Evolutionary conservation across 2,113 vertebrate genomes (phyloP), one percentile per base, ranked within the genome.

Genomic region (Meriones unguiculatus): DNA sequence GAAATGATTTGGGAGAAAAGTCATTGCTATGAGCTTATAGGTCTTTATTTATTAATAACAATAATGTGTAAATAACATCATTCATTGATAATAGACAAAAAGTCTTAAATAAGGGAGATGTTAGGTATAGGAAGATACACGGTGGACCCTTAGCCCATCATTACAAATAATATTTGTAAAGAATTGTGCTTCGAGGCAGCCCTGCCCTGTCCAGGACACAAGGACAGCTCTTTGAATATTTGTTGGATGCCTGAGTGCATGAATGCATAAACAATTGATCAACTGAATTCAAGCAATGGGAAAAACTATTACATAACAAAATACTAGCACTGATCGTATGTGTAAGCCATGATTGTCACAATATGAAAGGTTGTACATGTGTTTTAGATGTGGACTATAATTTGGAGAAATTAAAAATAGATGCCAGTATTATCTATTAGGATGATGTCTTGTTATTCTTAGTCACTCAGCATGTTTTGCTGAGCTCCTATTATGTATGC

Each of bases 81-180:
- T 62, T 90, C 85, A 84, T 78, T 77, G 90, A 80, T 82, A 91
- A 91, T 28, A 93, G 87, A 91, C 15, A 72, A 78, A 94, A 72
- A 77, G 65, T 87, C 50, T 94, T 85, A 95, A 93, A 38, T 64
- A n/a, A 46, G 17, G 41, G 12, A 78, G 15, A 64, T 30, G 64
- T 84, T 92, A 92, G 32, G 35, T 92, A 89, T 30, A 75, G 41
- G 46, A 91, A 87, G 50, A 52, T 81, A 25, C 7, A 75, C 81
- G 46, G 84, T 64, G 38, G 46, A 32, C 8, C 87, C 78, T 54
- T 54, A 88, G 85, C 38, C n/a, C 85, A 92, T 90, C 28, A 76
- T 85, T 90, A 84, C 38, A 85, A 93, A 93, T 59, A n/a, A 50
- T 41, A 17, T 84, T 89, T 93, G 95, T 87, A 93, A 97, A 86